A percentile compares a stretch with the other conserved stretches of the same genome.
Conservation (phyloP, 1,140 invertebrate genomes). For the Papilio polytes region DNA sequence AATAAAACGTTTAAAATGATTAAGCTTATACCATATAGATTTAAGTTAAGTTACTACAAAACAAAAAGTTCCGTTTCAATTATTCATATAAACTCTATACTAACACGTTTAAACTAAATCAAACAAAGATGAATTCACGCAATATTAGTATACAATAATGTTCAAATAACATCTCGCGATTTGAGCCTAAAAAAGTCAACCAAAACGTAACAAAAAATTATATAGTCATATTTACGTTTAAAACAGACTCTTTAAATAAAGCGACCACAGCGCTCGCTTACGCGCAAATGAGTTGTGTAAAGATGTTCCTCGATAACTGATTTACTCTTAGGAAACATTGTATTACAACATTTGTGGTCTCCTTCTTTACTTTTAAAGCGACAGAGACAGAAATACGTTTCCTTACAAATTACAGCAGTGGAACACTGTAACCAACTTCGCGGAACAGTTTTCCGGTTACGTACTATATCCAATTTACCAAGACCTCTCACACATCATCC, state of each 20-base stretch:
- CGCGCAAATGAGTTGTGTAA: slow-evolving; percentile 69
- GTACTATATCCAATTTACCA: slow-evolving; percentile 49
- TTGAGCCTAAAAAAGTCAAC: background rate
- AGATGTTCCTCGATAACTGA: slow-evolving; percentile 55
- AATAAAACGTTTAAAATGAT: background rate
- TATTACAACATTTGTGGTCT: background rate
- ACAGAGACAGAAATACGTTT: background rate
- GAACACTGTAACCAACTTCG: slow-evolving; percentile 49
- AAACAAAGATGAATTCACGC: background rate
- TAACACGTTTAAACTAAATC: background rate
- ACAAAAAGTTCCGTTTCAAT: background rate
- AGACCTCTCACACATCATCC: slow-evolving; percentile 45
- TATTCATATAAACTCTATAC: background rate
- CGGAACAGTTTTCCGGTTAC: slow-evolving; percentile 65
- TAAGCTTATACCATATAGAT: no score
- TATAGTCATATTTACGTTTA: slow-evolving; percentile 30
- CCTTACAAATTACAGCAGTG: background rate
- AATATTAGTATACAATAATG: background rate
- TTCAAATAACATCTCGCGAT: background rate
- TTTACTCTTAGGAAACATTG: background rate
- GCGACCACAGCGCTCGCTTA: slow-evolving; percentile 40
- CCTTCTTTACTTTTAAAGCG: background rate
- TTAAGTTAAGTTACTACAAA: no score
- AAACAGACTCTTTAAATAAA: slow-evolving; percentile 47
- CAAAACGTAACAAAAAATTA: slow-evolving; percentile 31